These are phyloP conservation scores for Sabatieria punctata DNA, from an alignment of 2,888 invertebrate species.

Conservation along the genomic window DNA sequence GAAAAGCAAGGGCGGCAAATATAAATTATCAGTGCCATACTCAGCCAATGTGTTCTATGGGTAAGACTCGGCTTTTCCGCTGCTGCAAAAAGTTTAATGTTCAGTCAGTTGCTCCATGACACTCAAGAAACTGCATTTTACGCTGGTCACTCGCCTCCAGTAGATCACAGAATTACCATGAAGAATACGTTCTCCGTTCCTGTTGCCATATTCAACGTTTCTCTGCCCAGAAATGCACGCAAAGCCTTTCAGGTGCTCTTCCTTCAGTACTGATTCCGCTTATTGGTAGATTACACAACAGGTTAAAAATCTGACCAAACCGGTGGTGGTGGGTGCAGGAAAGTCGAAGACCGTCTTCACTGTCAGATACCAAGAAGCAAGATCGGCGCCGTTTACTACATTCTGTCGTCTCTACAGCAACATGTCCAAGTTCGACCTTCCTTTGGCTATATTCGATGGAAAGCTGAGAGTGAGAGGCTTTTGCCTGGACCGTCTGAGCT, in stretches of 20 bases:
- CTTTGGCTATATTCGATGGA: slow-evolving; percentile 55
- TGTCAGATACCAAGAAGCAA: slow-evolving; percentile 19
- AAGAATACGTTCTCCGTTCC: slow-evolving; percentile 56
- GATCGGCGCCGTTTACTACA: not conserved
- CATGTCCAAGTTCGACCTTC: slow-evolving; percentile 51
- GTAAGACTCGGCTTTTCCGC: too few species aligned
- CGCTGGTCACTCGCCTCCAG: slow-evolving; percentile 27
- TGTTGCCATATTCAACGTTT: slow-evolving; percentile 53
- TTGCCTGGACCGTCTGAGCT: not conserved
- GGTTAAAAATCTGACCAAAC: slow-evolving; percentile 14
- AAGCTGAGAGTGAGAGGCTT: slow-evolving; percentile 42
- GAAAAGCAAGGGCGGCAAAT: slow-evolving; percentile 37
- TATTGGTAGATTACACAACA: too few species aligned
- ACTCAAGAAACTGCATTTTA: slow-evolving; percentile 35
- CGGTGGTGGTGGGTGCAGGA: slow-evolving; percentile 14
- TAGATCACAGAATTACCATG: slow-evolving; percentile 43
- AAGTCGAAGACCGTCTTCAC: slow-evolving; percentile 19
- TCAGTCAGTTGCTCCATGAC: slow-evolving; percentile 36
- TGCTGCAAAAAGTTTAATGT: too few species aligned
- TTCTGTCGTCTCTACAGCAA: slow-evolving; percentile 49
- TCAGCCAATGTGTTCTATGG: slow-evolving; percentile 39
- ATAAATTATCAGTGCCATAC: slow-evolving; percentile 48
- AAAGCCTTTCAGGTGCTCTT: slow-evolving; percentile 5
- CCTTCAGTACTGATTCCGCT: too few species aligned
- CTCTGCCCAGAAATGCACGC: slow-evolving; percentile 44